Conservation (phyloP, 2,888 invertebrate genomes). For the Rambutsinella grinnellia region DNA sequence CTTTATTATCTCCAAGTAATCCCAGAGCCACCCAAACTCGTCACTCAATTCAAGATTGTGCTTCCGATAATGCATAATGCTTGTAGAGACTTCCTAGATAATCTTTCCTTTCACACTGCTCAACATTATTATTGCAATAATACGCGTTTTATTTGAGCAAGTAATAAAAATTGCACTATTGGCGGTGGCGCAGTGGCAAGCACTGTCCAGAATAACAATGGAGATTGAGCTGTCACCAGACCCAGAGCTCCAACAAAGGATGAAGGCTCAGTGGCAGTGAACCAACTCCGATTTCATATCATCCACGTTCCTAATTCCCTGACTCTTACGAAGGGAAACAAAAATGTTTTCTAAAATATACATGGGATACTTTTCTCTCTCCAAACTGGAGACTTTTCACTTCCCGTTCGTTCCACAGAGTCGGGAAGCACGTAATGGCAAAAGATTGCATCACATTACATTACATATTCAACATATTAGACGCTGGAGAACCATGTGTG, state of each 20-base stretch:
- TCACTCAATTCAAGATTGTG: conserved; percentile 1
- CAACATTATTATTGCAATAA: no score
- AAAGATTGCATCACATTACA: conserved; percentile 47
- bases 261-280: conserved; percentile 40
- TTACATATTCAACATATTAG: conserved; percentile 50
- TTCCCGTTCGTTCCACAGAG: neutral
- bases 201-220: conserved; percentile 22
- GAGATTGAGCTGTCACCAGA: conserved; percentile 26
- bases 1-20: no score
- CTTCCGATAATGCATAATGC: conserved; percentile 13
- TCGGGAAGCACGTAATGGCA: conserved; percentile 27
- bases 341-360: conserved; percentile 22
- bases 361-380: neutral
- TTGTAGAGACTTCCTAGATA: no score
- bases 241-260: conserved; percentile 16
- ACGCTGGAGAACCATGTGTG: conserved; percentile 45
- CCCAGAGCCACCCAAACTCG: no score
- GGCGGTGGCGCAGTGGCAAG: conserved; percentile 7
- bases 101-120: no score
- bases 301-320: conserved; percentile 15
- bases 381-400: neutral
- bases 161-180: neutral
- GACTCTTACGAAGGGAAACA: neutral
- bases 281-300: conserved; percentile 41
- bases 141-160: no score